Percentiles rank a stretch among this genome's conserved stretches.
These are phyloP conservation scores for Mongoloraphidia duomilia DNA, from an alignment of 2,888 invertebrate genomes.

Conservation along the genomic window DNA sequence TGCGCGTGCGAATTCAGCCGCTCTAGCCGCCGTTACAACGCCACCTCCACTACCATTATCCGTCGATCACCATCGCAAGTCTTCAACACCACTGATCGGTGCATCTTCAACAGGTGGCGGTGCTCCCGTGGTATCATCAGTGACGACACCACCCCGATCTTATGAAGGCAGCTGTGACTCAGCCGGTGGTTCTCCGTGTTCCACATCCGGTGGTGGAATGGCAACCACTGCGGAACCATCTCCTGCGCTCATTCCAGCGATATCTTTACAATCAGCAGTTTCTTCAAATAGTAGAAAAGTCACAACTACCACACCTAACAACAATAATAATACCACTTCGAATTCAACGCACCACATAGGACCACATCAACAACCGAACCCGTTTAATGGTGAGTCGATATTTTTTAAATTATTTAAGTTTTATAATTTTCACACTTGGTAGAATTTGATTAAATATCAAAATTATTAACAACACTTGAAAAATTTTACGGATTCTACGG, in stretches of 20 bases:
- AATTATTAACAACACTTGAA: too few species aligned
- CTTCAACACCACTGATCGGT: neutral
- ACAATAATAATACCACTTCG: too few species aligned
- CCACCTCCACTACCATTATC: neutral
- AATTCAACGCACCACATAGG: too few species aligned
- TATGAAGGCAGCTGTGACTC: constrained; percentile 35
- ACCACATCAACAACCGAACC: neutral
- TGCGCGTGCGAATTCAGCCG: neutral
- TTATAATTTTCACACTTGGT: too few species aligned
- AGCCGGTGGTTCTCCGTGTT: constrained; percentile 43
- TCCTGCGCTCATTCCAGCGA: too few species aligned
- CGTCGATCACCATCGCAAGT: neutral
- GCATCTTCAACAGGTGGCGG: neutral
- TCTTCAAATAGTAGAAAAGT: too few species aligned
- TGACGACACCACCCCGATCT: constrained; percentile 13
- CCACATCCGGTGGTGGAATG: constrained; percentile 29
- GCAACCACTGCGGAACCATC: too few species aligned
- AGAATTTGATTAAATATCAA: too few species aligned
- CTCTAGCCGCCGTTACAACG: neutral
- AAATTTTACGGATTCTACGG: too few species aligned
- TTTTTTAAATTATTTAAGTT: neutral
- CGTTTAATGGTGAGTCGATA: neutral
- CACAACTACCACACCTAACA: too few species aligned
- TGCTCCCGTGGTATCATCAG: neutral
- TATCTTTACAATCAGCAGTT: too few species aligned